Base-by-base conservation (phyloP, 2,888 invertebrate species). In the Dione vanillae region DNA sequence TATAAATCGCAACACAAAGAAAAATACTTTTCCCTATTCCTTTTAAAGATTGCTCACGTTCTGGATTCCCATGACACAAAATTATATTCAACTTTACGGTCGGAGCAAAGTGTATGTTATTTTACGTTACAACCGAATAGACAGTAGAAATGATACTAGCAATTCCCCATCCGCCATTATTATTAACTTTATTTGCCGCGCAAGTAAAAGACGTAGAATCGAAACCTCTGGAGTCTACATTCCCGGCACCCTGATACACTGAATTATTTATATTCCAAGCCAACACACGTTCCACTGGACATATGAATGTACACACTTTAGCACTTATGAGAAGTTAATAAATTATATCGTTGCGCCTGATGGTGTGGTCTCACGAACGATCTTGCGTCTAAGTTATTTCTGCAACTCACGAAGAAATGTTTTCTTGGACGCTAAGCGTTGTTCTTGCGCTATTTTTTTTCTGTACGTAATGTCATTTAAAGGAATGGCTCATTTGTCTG, bases 271-370 rank as follows among this genome's bases (percentile, higher is more conserved):
- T 89, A 79, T 72, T 78, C 77, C 78, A 77, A 81, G 82, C 82
- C 77, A 76, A 84, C 85, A 83, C 83, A 87, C 86, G 85, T 83
- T 80, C 80, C 80, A 72, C 80, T 82, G 89, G 91, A 88, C 90
- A 89, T 88, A 90, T 87, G 85, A 81, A 79, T 81, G 80, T 81
- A 92, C 92, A 91, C 89, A 92, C 89, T 91, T 91, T 86, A 90
- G 90, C 92, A 91, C 92, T 92, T 91, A 90, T 91, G 88, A 86
- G 82, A 86, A 85, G 88, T 91, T 91, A 91, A 92, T 92, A 93
- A 92, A 92, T 91, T 89, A 93, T 87, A 84, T 85, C 75, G 67
- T 75, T 70, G 64, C 47, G 73, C 76, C 76, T 85, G 86, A 91
- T 90, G 89, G 85, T 77, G 76, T 76, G 77, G 78, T 83, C 86